Percentiles rank a stretch among this genome's conserved stretches.
phyloP scores from a whole-genome alignment of 2,797 vertebrate genomes.

The Myotis daubentonii region DNA sequence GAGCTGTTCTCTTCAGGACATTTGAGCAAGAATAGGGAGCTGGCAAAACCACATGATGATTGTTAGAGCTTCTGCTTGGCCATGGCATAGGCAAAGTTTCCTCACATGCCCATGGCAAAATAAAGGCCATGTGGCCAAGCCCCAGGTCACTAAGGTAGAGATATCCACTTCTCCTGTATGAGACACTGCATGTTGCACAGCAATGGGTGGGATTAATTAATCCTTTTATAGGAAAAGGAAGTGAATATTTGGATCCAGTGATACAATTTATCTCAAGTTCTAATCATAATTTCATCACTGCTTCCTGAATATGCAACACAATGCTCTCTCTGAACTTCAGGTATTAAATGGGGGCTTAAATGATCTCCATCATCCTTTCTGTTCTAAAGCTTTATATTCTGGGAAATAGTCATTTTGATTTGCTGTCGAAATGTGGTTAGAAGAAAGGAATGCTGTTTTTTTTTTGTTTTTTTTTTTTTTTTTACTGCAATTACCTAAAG shows the following conservation, averaged over 20 bases:
- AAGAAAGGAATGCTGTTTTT: neutral
- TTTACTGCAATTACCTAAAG: neutral
- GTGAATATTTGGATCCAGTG: neutral
- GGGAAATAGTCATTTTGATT: neutral
- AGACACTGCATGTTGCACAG: neutral
- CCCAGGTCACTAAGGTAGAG: neutral
- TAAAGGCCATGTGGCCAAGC: neutral
- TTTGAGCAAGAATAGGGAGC: neutral
- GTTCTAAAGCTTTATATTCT: conserved; percentile 13
- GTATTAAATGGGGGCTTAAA: neutral
- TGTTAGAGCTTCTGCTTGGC: neutral
- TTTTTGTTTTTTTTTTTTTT: neutral
- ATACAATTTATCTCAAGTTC: neutral
- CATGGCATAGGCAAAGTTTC: neutral
- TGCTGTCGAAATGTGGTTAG: neutral
- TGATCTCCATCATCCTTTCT: neutral
- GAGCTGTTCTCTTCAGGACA: neutral
- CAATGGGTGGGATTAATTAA: neutral
- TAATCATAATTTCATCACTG: neutral
- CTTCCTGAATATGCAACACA: neutral
- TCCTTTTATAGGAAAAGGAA: neutral
- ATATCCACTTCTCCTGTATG: neutral
- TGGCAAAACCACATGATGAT: neutral
- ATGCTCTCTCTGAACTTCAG: neutral
- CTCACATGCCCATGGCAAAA: neutral